Percentiles rank a stretch among this genome's conserved stretches.
phyloP scores from a whole-genome alignment of 2,113 vertebrate genomes.

The Macquaria australasica region DNA sequence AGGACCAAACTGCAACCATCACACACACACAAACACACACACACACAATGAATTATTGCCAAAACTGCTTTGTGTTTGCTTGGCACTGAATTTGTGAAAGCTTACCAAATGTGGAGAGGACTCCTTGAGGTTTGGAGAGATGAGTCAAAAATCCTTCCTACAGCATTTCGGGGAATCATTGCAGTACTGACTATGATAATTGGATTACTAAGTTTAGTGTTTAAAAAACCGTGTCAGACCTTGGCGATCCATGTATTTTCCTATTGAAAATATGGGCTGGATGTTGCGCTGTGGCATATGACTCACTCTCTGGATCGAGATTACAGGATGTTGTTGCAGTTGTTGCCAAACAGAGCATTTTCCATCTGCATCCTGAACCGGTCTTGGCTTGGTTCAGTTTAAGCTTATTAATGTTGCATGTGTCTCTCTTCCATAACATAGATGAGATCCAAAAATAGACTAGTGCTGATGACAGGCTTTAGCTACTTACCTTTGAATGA shows the following conservation, averaged over 20 bases:
- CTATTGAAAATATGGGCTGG: slow-evolving; percentile 38
- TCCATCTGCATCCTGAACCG: slow-evolving; percentile 49
- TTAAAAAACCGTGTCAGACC: slow-evolving; percentile 48
- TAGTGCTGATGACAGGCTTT: slow-evolving; percentile 22
- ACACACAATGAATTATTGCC: slow-evolving; percentile 40
- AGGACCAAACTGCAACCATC: slow-evolving; percentile 24
- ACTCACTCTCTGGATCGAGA: slow-evolving; percentile 68
- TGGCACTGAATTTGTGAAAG: slow-evolving; percentile 50
- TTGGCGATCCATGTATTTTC: slow-evolving; percentile 46
- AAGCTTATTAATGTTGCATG: slow-evolving; percentile 70
- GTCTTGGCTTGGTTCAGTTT: slow-evolving; percentile 56
- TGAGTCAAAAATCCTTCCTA: slow-evolving; percentile 43
- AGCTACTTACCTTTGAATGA: slow-evolving; percentile 40
- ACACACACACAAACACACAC: background rate
- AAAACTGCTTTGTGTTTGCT: slow-evolving; percentile 45
- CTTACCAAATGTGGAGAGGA: slow-evolving; percentile 39
- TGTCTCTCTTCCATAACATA: slow-evolving; percentile 62
- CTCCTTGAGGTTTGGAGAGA: slow-evolving; percentile 28
- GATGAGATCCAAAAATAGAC: slow-evolving; percentile 64
- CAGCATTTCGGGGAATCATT: slow-evolving; percentile 35
- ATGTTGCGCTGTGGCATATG: slow-evolving; percentile 55
- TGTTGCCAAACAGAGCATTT: slow-evolving; percentile 58
- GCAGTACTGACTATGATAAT: slow-evolving; percentile 41
- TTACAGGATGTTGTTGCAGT: slow-evolving; percentile 64
- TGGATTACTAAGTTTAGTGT: slow-evolving; percentile 48